Evolutionary conservation across 2,797 vertebrate species (phyloP).

Genomic region (Poeciliopsis paucimaculata): DNA sequence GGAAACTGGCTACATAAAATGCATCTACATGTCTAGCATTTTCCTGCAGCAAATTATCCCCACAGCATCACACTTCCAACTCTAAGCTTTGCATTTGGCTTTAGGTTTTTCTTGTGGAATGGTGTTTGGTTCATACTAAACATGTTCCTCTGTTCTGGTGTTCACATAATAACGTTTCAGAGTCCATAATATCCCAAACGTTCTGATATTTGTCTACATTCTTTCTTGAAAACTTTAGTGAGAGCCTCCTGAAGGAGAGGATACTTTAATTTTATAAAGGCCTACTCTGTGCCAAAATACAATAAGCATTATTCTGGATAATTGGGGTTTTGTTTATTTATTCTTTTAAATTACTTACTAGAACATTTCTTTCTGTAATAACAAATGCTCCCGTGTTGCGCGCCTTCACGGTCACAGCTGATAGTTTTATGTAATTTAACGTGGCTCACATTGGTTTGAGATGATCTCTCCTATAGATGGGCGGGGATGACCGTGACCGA

Average conservation of each 20-base stretch:
- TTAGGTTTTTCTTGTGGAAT: background rate
- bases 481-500: conserved; percentile 7
- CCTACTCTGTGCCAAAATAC: background rate
- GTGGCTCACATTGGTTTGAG: conserved; percentile 1
- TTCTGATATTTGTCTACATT: background rate
- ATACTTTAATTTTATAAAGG: background rate
- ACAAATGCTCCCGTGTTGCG: background rate
- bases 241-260: background rate
- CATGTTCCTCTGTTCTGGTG: background rate
- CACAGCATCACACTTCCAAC: background rate
- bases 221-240: background rate
- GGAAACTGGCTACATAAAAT: background rate
- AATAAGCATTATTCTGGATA: background rate
- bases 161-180: background rate
- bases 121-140: background rate
- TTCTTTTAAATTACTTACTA: background rate
- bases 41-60: background rate
- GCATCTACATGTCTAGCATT: background rate
- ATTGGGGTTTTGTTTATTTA: background rate
- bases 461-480: background rate
- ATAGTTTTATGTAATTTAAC: conserved; percentile 43
- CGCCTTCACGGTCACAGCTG: background rate
- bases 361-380: background rate
- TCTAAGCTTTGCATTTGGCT: background rate
- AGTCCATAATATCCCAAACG: background rate